Evolutionary conservation across 2,888 invertebrate genomes (phyloP), one percentile per base, ranked within the genome.

Genomic region (Drosophila basisetae): DNA sequence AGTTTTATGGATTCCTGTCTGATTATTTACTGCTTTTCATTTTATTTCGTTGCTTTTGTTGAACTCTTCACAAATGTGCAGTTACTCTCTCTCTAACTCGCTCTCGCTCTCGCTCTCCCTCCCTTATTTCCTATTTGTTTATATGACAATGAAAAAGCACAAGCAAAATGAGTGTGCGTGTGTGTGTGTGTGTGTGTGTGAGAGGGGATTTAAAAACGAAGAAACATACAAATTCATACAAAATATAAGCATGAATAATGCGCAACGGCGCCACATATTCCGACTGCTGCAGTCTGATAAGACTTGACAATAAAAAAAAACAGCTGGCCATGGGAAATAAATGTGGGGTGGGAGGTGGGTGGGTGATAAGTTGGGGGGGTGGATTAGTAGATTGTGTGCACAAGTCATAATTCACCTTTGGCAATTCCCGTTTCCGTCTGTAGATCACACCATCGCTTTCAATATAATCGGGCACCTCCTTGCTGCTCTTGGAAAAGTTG

Each of bases 381-480:
- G 35, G 18, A 41, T 52, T 39, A 11, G 18, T 39, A 28, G n/a
- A 25, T n/a, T 53, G 2, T 50, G 31, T 58, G n/a, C 25, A n/a
- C 9, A 2, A 25, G n/a, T 10, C 22, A 25, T 41, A 30, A 92
- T 95, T 95, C 91, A 97, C 97, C 96, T 96, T 97, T 88, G 96
- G 95, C 90, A 95, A 94, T 91, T 95, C 95, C 73, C 95, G 94
- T 83, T 95, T 95, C 90, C 94, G 94, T 87, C 95, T 95, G 85
- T 96, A 95, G 84, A 96, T 95, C 92, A 96, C 95, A 84, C 97
- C 97, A 94, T 98, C 97, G 94, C 97, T 97, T 93, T 97, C 97
- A 91, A 98, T 97, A 94, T 98, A 97, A 94, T 98, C 97, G 60
- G 98, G 98, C 90, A 97, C 97, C 91, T 96, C 96, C 94, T 96